Conservation (phyloP, 1,140 invertebrate species). For the Ericerus pela region DNA sequence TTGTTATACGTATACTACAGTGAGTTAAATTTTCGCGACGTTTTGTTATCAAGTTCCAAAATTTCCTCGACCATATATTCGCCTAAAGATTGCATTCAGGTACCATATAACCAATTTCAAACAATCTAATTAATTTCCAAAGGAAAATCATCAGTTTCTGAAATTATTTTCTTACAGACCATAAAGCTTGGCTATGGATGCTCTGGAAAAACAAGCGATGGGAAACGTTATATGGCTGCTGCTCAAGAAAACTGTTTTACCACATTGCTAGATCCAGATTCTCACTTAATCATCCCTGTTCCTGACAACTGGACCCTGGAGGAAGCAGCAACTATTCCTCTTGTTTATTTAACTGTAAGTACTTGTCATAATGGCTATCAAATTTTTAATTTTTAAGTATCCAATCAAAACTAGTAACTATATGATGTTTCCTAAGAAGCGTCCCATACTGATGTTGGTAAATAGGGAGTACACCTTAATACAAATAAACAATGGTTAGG, state of each 20-base stretch:
- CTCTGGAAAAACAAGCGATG: not conserved
- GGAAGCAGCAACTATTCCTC: slow-evolving; percentile 42
- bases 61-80: slow-evolving; percentile 44
- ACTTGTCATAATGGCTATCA: no score
- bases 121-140: not conserved
- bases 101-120: not conserved
- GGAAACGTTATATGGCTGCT: not conserved
- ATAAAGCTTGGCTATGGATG: not conserved
- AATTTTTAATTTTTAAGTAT: no score
- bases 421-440: no score
- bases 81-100: not conserved
- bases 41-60: slow-evolving; percentile 90
- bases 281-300: slow-evolving; percentile 31
- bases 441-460: no score
- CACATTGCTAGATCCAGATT: slow-evolving; percentile 1
- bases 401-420: no score
- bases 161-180: not conserved
- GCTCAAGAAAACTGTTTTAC: not conserved
- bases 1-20: slow-evolving; percentile 82
- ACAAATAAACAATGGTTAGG: no score
- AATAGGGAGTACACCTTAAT: no score
- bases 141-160: not conserved
- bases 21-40: slow-evolving; percentile 86
- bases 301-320: slow-evolving; percentile 39
- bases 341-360: slow-evolving; percentile 25